A percentile compares a stretch with the other conserved stretches of the same genome.
Conservation (phyloP, 2,113 vertebrate species). For the Atherinomorus stipes region DNA sequence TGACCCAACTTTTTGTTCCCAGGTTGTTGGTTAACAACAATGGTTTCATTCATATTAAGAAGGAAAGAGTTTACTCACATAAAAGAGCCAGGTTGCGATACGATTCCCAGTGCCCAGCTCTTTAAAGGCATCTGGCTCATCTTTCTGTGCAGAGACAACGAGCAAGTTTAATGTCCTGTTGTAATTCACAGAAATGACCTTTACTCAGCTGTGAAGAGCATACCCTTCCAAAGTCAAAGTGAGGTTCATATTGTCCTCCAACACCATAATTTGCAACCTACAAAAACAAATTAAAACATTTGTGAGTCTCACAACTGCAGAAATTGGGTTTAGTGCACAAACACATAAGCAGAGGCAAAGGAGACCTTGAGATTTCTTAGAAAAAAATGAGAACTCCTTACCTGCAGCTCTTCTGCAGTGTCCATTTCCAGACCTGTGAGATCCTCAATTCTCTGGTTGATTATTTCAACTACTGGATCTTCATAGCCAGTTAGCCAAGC, state of each 20-base stretch:
- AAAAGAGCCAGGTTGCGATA: constrained; percentile 98
- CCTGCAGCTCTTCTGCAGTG: constrained; percentile 97
- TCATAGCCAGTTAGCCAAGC: constrained; percentile 95
- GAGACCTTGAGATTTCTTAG: accelerated
- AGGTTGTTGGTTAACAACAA: neutral
- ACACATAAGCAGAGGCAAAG: neutral
- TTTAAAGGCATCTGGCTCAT: constrained; percentile 99
- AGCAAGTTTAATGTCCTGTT: neutral
- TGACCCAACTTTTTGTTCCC: too few relatives aligned
- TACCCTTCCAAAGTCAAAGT: constrained; percentile 93
- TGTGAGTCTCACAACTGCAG: neutral
- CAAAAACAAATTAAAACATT: constrained; percentile 29
- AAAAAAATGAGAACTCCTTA: constrained; percentile 32
- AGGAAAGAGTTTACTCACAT: constrained; percentile 86
- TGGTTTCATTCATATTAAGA: neutral
- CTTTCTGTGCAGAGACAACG: constrained; percentile 88
- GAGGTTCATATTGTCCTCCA: constrained; percentile 91
- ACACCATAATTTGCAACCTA: constrained; percentile 92
- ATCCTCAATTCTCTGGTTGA: constrained; percentile 94
- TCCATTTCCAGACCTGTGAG: constrained; percentile 94
- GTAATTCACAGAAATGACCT: neutral
- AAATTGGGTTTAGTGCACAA: neutral
- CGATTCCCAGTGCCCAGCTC: constrained; percentile 97
- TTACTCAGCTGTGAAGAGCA: constrained; percentile 21
- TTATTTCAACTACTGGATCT: constrained; percentile 88